Conservation (phyloP, 2,797 vertebrate species). For the Enoplosus armatus region DNA sequence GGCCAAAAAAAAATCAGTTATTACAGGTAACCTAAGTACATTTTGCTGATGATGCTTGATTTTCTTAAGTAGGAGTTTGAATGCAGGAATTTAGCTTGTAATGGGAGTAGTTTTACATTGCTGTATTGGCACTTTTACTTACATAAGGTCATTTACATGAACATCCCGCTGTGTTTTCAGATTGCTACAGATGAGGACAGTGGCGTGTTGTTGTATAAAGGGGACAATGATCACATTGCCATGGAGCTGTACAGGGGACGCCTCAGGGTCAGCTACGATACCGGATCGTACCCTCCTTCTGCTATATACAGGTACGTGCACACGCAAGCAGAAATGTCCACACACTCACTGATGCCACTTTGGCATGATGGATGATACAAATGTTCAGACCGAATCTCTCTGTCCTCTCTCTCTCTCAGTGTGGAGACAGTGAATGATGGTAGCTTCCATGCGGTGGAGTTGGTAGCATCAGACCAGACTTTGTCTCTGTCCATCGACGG, state of each 20-base stretch:
- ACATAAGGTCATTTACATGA: not conserved
- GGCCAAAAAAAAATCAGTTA: not conserved
- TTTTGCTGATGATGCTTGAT: not conserved
- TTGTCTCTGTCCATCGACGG: slow-evolving; percentile 95
- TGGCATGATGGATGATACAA: slow-evolving; percentile 39
- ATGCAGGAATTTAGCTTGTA: not conserved
- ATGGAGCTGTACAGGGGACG: slow-evolving; percentile 96
- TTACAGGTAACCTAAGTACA: not conserved
- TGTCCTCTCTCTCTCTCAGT: slow-evolving; percentile 76
- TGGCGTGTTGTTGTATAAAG: slow-evolving; percentile 96
- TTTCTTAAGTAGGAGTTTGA: not conserved
- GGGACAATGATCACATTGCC: slow-evolving; percentile 93
- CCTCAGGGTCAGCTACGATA: slow-evolving; percentile 96
- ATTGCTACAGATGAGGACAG: slow-evolving; percentile 98
- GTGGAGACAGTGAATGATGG: slow-evolving; percentile 99
- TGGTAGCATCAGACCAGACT: slow-evolving; percentile 92
- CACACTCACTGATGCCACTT: not conserved
- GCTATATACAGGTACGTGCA: slow-evolving; percentile 95
- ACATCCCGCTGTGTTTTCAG: slow-evolving; percentile 75
- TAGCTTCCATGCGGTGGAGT: slow-evolving; percentile 95
- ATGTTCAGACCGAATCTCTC: slow-evolving; percentile 10
- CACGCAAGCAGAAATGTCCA: slow-evolving; percentile 15
- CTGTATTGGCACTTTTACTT: not conserved
- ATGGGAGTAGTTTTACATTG: not conserved
- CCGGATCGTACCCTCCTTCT: slow-evolving; percentile 93